Base-by-base conservation (phyloP, 2,888 invertebrate genomes). In the Orgyia antiqua region DNA sequence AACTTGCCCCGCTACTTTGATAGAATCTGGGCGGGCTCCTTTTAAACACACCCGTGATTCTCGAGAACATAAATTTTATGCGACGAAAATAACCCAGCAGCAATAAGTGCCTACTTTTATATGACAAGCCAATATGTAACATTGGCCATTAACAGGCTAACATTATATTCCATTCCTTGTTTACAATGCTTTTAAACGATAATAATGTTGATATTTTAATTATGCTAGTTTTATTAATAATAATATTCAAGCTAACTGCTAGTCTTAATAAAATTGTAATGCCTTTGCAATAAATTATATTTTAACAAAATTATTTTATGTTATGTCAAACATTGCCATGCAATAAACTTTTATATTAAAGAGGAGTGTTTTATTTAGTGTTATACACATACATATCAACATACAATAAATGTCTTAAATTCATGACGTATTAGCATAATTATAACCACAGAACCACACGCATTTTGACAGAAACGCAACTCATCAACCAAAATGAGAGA, bases 21-120 rank as follows among this genome's bases (percentile, higher is more conserved):
- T 95, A 31, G 93, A 94, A 58, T 88, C 91, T 20, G 90, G 92
- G 33, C 88, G 89, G 42, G 91, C 93, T 33, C 93, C 93, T 10
- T 95, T 92, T 75, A 93, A 93, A 71, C 94, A 95, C 60, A 94
- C 94, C 13, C 88, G 94, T 42, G 94, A 95, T 68, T 93, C 95
- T 7, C 92, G 91, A 50, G 92, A 93, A 61, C 95, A 95, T 73
- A 94, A 93, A 68, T 95, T 94, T 70, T 95, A 94, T 68, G 88
- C 93, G 65, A 88, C 92, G 2, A 89, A 90, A 66, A 87, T 89
- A 38, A 87, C 86, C 20, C 88, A 77, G 29, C 36, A 45, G 47
- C 60, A 61, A 50, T 60, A 53, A 56, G 38, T 13, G 12, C 26
- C 18, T n/a, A 4, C 12, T 23, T 10, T 4, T 7, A 23, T 3